Percentiles rank a stretch among this genome's conserved stretches.
phyloP scores from a whole-genome alignment of 2,797 vertebrate genomes.

The Nannoperca obscura region DNA sequence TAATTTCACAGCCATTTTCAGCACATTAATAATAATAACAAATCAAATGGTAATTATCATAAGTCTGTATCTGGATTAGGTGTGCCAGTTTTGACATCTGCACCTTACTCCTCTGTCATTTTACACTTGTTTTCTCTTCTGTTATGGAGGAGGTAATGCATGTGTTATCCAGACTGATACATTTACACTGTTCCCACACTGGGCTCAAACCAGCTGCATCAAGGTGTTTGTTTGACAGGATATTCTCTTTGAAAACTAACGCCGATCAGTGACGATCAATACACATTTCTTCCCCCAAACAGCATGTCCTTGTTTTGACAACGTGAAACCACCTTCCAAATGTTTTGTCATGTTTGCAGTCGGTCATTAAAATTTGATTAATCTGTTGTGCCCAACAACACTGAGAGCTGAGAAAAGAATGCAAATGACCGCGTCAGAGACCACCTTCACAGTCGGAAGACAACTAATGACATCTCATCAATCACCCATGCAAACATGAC shows the following conservation, averaged over 20 bases:
- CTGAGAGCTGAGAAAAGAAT: constrained; percentile 6
- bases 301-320: constrained; percentile 45
- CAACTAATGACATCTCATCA: constrained; percentile 52
- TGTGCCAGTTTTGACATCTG: constrained; percentile 64
- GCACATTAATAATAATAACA: constrained; percentile 81
- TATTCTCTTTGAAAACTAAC: constrained; percentile 26
- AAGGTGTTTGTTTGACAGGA: constrained; percentile 18
- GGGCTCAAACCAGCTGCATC: constrained; percentile 29
- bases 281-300: neutral
- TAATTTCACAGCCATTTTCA: constrained; percentile 83
- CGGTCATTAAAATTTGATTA: constrained; percentile 58
- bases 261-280: constrained; percentile 34
- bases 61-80: constrained; percentile 73
- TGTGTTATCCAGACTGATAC: constrained; percentile 48
- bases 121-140: constrained; percentile 56
- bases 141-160: constrained; percentile 56
- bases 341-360: constrained; percentile 33
- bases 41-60: constrained; percentile 81
- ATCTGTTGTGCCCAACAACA: constrained; percentile 36
- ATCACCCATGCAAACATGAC: constrained; percentile 16
- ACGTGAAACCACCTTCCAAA: constrained; percentile 33
- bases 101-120: constrained; percentile 72
- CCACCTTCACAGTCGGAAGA: constrained; percentile 54
- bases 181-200: constrained; percentile 34
- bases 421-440: constrained; percentile 24